Conservation (phyloP, 2,888 invertebrate species). For the Cyaniris semiargus region DNA sequence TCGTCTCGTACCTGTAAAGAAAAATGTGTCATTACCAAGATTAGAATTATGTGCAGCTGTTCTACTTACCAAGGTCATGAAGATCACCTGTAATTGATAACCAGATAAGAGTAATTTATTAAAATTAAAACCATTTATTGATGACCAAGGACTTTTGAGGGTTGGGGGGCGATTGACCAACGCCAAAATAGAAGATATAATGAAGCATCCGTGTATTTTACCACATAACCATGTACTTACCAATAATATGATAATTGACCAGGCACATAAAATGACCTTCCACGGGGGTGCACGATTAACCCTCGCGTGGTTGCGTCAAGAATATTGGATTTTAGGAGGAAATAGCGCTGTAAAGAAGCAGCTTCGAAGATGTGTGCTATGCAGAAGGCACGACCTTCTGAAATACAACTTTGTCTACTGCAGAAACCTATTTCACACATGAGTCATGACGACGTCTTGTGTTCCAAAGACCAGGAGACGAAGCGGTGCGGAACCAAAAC, state of each 20-base stretch:
- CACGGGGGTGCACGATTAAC: conserved; percentile 38
- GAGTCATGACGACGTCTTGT: too few species aligned
- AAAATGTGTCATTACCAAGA: not conserved
- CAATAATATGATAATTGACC: conserved; percentile 34
- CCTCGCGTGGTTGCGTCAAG: conserved; percentile 34
- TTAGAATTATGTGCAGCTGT: too few species aligned
- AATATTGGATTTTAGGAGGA: conserved; percentile 38
- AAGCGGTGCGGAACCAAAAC: too few species aligned
- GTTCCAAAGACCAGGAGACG: too few species aligned
- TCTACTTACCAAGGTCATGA: too few species aligned
- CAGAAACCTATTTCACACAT: too few species aligned
- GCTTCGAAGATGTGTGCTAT: conserved; percentile 37
- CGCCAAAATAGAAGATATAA: too few species aligned
- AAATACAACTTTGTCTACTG: too few species aligned
- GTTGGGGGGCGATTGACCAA: too few species aligned
- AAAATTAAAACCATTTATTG: too few species aligned
- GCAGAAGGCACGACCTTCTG: conserved; percentile 34
- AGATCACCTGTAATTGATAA: not conserved
- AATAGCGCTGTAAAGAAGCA: conserved; percentile 38
- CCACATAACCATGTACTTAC: conserved; percentile 29
- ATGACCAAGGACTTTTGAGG: too few species aligned
- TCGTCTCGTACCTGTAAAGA: conserved; percentile 1
- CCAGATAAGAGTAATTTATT: not conserved
- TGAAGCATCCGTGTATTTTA: conserved; percentile 36
- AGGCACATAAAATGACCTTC: conserved; percentile 37